Percentiles rank a stretch among this genome's conserved stretches.
Evolutionary conservation across 2,888 invertebrate genomes (phyloP).

Genomic region (Xiphydria camelus): DNA sequence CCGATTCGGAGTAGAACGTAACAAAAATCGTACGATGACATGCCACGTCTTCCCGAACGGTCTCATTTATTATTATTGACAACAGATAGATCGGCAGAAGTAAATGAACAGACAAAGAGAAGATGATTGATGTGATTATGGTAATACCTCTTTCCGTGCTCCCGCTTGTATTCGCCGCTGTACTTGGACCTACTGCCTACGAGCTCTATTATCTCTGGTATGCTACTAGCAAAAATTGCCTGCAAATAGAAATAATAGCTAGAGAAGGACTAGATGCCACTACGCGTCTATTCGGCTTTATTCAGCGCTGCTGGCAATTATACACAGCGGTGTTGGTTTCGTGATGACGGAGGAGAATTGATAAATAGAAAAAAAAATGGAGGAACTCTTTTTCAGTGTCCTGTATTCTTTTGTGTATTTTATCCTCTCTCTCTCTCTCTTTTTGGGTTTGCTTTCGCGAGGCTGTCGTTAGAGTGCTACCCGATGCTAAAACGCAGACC

Average conservation of each 20-base stretch:
- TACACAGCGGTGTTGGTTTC: neutral
- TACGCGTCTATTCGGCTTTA: neutral
- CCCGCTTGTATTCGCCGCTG: conserved; percentile 99
- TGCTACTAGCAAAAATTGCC: conserved; percentile 99
- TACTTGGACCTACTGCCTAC: conserved; percentile 99
- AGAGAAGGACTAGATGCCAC: conserved; percentile 23
- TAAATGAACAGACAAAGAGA: neutral
- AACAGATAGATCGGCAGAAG: conserved; percentile 5
- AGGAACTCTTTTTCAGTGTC: too few species aligned
- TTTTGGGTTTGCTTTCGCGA: too few species aligned
- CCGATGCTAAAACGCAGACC: too few species aligned
- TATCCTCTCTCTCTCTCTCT: too few species aligned
- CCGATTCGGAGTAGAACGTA: too few species aligned
- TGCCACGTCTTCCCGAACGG: too few species aligned
- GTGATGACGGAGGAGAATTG: neutral
- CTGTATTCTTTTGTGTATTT: too few species aligned
- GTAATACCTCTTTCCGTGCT: conserved; percentile 97
- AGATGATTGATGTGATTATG: conserved; percentile 30
- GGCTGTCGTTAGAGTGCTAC: too few species aligned
- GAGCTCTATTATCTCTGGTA: conserved; percentile 99
- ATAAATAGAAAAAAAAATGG: neutral
- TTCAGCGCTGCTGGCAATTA: neutral
- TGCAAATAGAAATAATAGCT: conserved; percentile 71
- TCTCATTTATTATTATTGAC: conserved; percentile 3
- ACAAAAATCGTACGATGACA: too few species aligned